Base-by-base conservation (phyloP, 2,888 invertebrate genomes). In the Teleogryllus oceanicus region DNA sequence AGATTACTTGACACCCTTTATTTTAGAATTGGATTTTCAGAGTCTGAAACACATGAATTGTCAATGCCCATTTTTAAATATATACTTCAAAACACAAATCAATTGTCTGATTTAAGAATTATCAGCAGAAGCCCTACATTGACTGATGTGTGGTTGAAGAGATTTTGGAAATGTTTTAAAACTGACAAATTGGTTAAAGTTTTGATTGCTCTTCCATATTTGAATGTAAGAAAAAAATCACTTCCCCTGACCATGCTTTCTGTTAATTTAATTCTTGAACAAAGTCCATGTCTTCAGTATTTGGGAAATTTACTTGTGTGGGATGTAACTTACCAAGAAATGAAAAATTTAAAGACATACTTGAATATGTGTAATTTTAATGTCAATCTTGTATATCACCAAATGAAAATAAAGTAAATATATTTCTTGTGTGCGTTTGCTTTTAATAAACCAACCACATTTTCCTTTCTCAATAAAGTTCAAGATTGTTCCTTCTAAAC, bases 391-490 rank as follows among this genome's bases (percentile, higher is more conserved):
- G 62, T 62, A n/a, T 62, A 62, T 62, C 62, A n/a, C 8, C 13
- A 62, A 13, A 62, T 62, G 62, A 62, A 62, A 62, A 62, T 62
- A 62, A 62, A 62, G n/a, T 62, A 62, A 62, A 62, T 62, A n/a
- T 62, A 62, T n/a, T 62, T 37, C 37, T 37, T 37, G 37, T 5
- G 37, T 37, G 37, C 4, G 37, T 8, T 37, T 37, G 8, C 37
- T 37, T 37, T 37, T 5, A 5, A 37, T 37, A 37, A 37, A 37
- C 37, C 37, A 37, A 37, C 37, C 8, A 37, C 8, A 37, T 37
- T 37, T 37, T 0, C 37, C 8, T 37, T 37, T 37, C 37, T 37
- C 5, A 8, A 37, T 37, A 10, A 37, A 37, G 37, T 37, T 37
- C 37, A 0, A 37, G 37, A 8, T 37, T 37, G 37, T 37, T 37